A percentile compares a stretch with the other conserved stretches of the same genome.
Conservation (phyloP, 92 coral and sea anemone species). For the Montipora capitata region DNA sequence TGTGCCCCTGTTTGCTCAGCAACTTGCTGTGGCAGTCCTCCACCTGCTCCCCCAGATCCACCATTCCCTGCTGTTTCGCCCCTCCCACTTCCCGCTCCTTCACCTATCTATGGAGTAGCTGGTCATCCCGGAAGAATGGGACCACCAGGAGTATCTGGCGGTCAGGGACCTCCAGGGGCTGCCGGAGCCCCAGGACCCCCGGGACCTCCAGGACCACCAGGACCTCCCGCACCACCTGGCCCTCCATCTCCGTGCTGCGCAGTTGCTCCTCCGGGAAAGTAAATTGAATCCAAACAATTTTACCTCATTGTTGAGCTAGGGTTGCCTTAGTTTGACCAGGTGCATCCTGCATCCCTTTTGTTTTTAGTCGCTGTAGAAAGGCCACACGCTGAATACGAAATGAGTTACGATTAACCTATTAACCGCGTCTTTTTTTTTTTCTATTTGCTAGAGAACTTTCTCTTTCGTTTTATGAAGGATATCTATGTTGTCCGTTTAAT, state of each 20-base stretch:
- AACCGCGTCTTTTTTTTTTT: neutral
- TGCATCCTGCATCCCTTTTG: neutral
- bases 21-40: slow-evolving; percentile 56
- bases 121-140: slow-evolving; percentile 77
- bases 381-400: neutral
- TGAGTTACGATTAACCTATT: neutral
- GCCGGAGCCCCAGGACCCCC: slow-evolving; percentile 75
- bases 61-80: slow-evolving; percentile 28
- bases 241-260: slow-evolving; percentile 63
- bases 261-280: slow-evolving; percentile 58
- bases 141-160: slow-evolving; percentile 63
- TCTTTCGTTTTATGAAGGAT: neutral
- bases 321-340: neutral
- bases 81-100: slow-evolving; percentile 24
- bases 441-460: neutral
- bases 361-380: neutral
- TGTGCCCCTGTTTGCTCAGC: slow-evolving; percentile 73
- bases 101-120: slow-evolving; percentile 40
- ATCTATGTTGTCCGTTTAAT: too few relatives aligned
- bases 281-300: neutral
- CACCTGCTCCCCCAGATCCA: slow-evolving; percentile 51
- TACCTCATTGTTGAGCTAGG: too few relatives aligned
- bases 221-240: slow-evolving; percentile 66
- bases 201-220: slow-evolving; percentile 79
- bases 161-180: slow-evolving; percentile 67